These are phyloP conservation scores for Hoplostethus mediterraneus DNA, from an alignment of 2,797 vertebrate genomes.

Conservation along the genomic window DNA sequence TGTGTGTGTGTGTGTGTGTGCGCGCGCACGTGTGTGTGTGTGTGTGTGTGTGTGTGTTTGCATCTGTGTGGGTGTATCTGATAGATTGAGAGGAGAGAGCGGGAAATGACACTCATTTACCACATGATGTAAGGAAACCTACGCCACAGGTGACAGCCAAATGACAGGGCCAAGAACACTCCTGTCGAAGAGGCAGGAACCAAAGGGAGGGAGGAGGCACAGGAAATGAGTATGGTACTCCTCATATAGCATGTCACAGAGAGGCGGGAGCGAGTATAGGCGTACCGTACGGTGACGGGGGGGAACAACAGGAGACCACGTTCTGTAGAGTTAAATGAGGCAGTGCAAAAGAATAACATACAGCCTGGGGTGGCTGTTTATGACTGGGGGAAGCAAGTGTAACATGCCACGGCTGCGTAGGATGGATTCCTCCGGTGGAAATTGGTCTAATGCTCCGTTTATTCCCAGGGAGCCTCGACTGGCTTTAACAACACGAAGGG, in stretches of 20 bases:
- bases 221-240: slow-evolving; percentile 39
- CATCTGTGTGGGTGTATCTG: no score
- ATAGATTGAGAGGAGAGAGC: slow-evolving; percentile 1
- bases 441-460: slow-evolving; percentile 72
- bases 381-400: slow-evolving; percentile 64
- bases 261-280: slow-evolving; percentile 30
- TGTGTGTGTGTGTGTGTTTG: neutral
- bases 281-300: slow-evolving; percentile 22
- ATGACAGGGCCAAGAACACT: slow-evolving; percentile 57
- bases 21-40: neutral
- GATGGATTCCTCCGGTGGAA: slow-evolving; percentile 76
- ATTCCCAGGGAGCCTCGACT: slow-evolving; percentile 52
- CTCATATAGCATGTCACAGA: slow-evolving; percentile 40
- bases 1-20: neutral
- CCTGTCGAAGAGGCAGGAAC: slow-evolving; percentile 51
- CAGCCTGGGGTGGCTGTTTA: slow-evolving; percentile 72
- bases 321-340: slow-evolving; percentile 72
- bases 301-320: slow-evolving; percentile 51
- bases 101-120: slow-evolving; percentile 66
- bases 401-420: slow-evolving; percentile 56
- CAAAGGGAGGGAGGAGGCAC: slow-evolving; percentile 29
- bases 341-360: slow-evolving; percentile 63
- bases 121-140: slow-evolving; percentile 63
- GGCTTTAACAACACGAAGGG: slow-evolving; percentile 58
- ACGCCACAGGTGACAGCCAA: slow-evolving; percentile 71